Evolutionary conservation across 2,113 vertebrate genomes (phyloP).

Genomic region (Nyctibius bracteatus): DNA sequence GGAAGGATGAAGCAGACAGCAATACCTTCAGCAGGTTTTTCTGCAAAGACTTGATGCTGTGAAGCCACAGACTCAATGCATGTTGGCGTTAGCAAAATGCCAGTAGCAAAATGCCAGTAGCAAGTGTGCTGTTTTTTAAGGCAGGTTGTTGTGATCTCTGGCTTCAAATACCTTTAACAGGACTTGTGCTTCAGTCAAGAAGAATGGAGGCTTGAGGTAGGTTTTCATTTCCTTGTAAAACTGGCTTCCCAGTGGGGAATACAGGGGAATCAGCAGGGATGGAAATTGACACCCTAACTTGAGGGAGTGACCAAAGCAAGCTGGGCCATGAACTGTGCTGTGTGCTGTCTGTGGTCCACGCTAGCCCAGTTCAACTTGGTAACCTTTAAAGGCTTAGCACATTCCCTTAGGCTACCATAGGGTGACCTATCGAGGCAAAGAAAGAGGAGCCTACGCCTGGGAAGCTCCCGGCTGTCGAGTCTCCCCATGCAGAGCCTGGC

Average conservation of each 20-base stretch:
- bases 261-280: background rate
- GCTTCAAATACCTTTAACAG: background rate
- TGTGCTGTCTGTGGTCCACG: background rate
- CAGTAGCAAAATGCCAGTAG: background rate
- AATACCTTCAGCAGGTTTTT: background rate
- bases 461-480: background rate
- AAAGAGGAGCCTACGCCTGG: background rate
- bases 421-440: background rate
- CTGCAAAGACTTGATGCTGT: background rate
- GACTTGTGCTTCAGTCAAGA: background rate
- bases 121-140: background rate
- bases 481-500: background rate
- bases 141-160: background rate
- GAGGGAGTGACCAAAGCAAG: background rate
- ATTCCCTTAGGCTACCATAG: background rate
- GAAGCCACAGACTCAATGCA: background rate
- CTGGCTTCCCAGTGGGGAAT: background rate
- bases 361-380: background rate
- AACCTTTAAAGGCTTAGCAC: background rate
- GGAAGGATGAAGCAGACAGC: background rate
- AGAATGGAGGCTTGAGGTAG: background rate
- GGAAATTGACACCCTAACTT: background rate
- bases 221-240: background rate
- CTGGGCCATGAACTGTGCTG: background rate
- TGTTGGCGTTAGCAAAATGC: fast-evolving